phyloP scores from a whole-genome alignment of 64 coral and sea anemone genomes.

The Pocillopora verrucosa region DNA sequence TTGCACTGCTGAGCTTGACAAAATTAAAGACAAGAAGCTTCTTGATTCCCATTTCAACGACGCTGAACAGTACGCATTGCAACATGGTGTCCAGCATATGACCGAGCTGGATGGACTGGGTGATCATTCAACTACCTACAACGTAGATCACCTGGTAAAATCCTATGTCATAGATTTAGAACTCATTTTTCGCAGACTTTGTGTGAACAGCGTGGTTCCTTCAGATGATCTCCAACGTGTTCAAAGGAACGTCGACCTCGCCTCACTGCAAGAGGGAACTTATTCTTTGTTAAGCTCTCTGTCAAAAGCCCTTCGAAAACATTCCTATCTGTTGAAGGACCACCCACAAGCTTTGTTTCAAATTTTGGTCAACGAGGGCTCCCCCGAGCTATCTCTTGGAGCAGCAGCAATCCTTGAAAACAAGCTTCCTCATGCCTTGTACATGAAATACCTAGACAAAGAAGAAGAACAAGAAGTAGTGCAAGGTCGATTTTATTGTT shows the following conservation, averaged over 20 bases:
- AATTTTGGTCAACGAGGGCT: background rate
- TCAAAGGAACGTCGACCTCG: too few relatives aligned
- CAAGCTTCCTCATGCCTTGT: background rate
- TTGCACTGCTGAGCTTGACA: constrained; percentile 5
- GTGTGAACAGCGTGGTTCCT: too few relatives aligned
- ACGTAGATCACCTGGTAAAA: too few relatives aligned
- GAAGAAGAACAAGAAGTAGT: background rate
- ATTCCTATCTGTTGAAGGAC: background rate
- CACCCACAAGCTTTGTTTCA: constrained; percentile 4
- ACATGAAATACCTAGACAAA: background rate
- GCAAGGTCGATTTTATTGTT: constrained; percentile 24
- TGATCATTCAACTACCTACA: too few relatives aligned
- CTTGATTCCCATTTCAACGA: background rate
- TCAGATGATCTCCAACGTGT: too few relatives aligned
- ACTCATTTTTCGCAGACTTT: too few relatives aligned
- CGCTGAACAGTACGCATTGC: constrained; percentile 23
- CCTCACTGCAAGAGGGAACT: background rate
- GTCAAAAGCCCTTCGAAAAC: background rate
- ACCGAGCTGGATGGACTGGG: too few relatives aligned
- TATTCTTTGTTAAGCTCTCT: background rate
- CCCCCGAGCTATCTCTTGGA: background rate
- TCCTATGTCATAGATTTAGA: too few relatives aligned
- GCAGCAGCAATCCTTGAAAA: background rate
- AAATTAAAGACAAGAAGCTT: background rate
- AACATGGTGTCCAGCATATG: too few relatives aligned